Conservation (phyloP, 2,888 invertebrate genomes). For the Drosophila differens region DNA sequence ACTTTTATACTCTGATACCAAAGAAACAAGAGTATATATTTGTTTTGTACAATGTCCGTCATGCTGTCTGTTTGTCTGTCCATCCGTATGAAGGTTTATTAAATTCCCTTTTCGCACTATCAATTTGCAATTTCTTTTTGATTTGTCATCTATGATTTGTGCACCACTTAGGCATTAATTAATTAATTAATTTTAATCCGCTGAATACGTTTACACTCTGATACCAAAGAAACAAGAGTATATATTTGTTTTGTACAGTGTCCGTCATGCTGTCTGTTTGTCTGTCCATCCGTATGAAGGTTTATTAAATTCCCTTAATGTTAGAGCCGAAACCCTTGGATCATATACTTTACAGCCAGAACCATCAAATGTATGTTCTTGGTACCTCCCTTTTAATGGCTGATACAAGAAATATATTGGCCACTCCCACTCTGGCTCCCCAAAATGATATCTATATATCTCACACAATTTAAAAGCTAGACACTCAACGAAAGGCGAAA, state of each 20-base stretch:
- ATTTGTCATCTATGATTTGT: constrained; percentile 42
- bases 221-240: too few species aligned
- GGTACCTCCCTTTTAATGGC: background rate
- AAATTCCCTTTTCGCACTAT: constrained; percentile 25
- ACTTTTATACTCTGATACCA: constrained; percentile 7
- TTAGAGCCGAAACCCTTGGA: background rate
- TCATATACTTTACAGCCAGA: background rate
- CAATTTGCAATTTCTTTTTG: constrained; percentile 41
- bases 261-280: background rate
- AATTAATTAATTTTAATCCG: constrained; percentile 31
- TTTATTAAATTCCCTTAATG: background rate
- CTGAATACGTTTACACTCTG: constrained; percentile 7
- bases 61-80: background rate
- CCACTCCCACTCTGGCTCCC: background rate
- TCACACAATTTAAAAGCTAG: background rate
- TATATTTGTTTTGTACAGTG: too few species aligned
- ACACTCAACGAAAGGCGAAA: background rate
- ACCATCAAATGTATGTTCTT: background rate
- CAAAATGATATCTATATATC: background rate
- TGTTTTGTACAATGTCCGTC: background rate
- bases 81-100: too few species aligned
- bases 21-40: background rate
- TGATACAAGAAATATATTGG: background rate
- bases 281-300: background rate
- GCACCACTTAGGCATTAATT: constrained; percentile 50